phyloP scores from a whole-genome alignment of 1,140 invertebrate species.

The Drosophila nigromelanica region DNA sequence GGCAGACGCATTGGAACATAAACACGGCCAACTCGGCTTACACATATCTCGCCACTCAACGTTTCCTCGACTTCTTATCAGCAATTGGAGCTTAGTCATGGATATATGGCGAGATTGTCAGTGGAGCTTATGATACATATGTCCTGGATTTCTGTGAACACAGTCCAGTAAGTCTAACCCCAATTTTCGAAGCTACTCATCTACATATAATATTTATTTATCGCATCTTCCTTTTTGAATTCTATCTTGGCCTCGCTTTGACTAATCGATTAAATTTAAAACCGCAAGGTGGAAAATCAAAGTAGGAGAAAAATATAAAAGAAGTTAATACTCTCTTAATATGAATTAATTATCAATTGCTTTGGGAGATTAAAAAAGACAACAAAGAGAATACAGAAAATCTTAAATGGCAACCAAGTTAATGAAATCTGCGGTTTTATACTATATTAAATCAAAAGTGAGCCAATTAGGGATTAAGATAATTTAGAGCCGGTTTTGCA shows the following conservation, averaged over 20 bases:
- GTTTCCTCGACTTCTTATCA: not conserved
- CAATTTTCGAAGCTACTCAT: not conserved
- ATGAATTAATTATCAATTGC: not conserved
- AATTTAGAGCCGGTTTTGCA: not conserved
- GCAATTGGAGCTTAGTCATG: not conserved
- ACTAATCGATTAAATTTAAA: too few relatives aligned
- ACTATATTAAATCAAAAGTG: not conserved
- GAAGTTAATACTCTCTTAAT: not conserved
- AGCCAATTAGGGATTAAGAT: not conserved
- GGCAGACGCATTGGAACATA: conserved; percentile 12
- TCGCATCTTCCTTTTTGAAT: too few relatives aligned
- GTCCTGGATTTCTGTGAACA: not conserved
- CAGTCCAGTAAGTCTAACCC: not conserved
- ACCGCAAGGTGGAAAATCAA: too few relatives aligned
- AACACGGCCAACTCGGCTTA: conserved; percentile 29
- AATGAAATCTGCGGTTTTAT: not conserved
- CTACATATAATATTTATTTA: not conserved
- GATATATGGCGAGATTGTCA: not conserved
- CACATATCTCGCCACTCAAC: not conserved
- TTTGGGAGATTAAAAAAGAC: not conserved
- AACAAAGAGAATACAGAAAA: not conserved
- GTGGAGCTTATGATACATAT: not conserved
- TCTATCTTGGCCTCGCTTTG: too few relatives aligned
- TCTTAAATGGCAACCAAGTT: not conserved
- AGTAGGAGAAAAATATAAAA: not conserved